phyloP scores from a whole-genome alignment of 30 jellyfish, hydroid and myxozoan species.

The Pseudorhiza aurosa region DNA sequence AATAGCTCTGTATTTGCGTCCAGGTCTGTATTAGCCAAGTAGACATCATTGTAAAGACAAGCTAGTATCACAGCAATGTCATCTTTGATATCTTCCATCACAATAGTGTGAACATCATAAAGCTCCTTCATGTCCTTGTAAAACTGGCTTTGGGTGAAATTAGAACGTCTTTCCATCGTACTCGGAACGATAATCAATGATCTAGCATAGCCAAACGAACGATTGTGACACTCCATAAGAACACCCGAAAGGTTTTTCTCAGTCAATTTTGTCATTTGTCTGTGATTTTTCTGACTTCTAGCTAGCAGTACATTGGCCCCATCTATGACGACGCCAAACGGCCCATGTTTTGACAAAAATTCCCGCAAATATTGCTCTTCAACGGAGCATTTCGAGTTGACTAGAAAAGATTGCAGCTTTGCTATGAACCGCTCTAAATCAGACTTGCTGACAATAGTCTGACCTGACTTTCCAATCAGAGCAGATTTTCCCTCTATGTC shows the following conservation, averaged over 20 bases:
- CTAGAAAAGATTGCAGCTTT: background rate
- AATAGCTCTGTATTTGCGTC: slow-evolving; percentile 13
- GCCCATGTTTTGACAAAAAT: slow-evolving; percentile 35
- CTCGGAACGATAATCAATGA: slow-evolving; percentile 7
- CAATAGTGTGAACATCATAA: background rate
- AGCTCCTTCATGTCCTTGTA: background rate
- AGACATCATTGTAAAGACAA: slow-evolving; percentile 20
- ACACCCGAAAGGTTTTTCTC: slow-evolving; percentile 1
- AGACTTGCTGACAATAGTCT: background rate
- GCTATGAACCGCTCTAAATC: background rate
- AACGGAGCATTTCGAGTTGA: background rate
- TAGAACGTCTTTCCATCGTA: slow-evolving; percentile 20
- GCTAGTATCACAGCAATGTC: slow-evolving; percentile 27
- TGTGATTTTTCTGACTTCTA: background rate
- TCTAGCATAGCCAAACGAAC: background rate
- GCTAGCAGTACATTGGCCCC: slow-evolving; percentile 67
- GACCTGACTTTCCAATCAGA: too few relatives aligned
- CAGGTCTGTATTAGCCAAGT: background rate
- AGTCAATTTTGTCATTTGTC: background rate
- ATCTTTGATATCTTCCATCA: slow-evolving; percentile 3
- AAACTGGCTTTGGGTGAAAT: slow-evolving; percentile 11
- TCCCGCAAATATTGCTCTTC: background rate
- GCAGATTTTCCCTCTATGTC: background rate
- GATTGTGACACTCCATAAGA: background rate
- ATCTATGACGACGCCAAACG: slow-evolving; percentile 49